These are phyloP conservation scores for Gobio gobio DNA, from an alignment of 2,113 vertebrate species.

Conservation along the genomic window DNA sequence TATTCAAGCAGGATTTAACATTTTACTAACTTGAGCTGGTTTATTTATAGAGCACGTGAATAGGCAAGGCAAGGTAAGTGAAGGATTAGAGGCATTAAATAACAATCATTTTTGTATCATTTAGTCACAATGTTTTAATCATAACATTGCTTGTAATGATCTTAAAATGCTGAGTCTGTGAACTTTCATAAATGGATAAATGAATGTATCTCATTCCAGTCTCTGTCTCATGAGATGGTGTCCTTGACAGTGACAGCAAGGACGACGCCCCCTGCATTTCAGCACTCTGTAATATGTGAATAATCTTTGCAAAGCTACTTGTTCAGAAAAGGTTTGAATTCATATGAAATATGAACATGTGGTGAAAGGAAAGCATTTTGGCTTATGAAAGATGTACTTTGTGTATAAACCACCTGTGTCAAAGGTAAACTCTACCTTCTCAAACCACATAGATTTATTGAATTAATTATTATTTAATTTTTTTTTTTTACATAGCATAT, in stretches of 20 bases:
- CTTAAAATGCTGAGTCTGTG: background rate
- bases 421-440: background rate
- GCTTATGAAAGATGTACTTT: slow-evolving; percentile 16
- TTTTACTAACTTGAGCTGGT: background rate
- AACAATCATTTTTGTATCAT: background rate
- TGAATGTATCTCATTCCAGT: background rate
- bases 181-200: background rate
- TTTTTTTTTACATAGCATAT: too few relatives aligned
- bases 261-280: slow-evolving; percentile 40
- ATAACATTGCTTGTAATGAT: background rate
- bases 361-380: slow-evolving; percentile 53
- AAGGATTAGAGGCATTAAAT: slow-evolving; percentile 20
- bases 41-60: slow-evolving; percentile 32
- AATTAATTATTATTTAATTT: too few relatives aligned
- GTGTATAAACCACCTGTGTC: background rate
- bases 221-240: slow-evolving; percentile 10
- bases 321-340: slow-evolving; percentile 15
- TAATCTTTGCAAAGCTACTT: background rate
- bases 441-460: background rate
- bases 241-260: slow-evolving; percentile 63
- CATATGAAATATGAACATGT: slow-evolving; percentile 63
- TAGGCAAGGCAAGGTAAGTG: slow-evolving; percentile 18
- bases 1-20: background rate
- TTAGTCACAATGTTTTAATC: background rate
- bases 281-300: slow-evolving; percentile 47